phyloP scores from a whole-genome alignment of 2,888 invertebrate genomes.

The Flabesymbios commensalis region DNA sequence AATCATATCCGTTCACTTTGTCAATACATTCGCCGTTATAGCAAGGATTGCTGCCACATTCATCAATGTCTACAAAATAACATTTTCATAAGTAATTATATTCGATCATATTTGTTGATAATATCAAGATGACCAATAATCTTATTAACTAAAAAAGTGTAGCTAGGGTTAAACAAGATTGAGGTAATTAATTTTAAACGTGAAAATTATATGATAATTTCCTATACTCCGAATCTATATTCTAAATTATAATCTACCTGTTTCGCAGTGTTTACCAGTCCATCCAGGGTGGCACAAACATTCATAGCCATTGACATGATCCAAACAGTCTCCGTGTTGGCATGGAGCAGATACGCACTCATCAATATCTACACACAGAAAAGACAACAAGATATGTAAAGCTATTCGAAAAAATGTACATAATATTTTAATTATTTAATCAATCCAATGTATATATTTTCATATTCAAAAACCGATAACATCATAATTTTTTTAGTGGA shows the following conservation, averaged over 20 bases:
- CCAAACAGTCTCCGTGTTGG: slow-evolving; percentile 5
- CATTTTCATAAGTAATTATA: not conserved
- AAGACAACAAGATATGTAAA: too few relatives aligned
- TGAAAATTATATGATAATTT: not conserved
- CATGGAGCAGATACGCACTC: slow-evolving; percentile 9
- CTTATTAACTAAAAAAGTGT: not conserved
- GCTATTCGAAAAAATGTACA: too few relatives aligned
- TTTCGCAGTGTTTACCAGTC: slow-evolving; percentile 17
- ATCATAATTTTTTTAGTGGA: too few relatives aligned
- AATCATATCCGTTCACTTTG: slow-evolving; percentile 9
- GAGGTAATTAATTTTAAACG: not conserved
- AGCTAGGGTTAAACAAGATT: slow-evolving; percentile 4
- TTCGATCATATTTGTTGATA: too few relatives aligned
- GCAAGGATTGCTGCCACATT: slow-evolving; percentile 23
- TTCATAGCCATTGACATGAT: slow-evolving; percentile 1
- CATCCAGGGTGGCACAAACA: slow-evolving; percentile 16
- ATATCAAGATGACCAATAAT: too few relatives aligned
- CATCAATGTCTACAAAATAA: slow-evolving; percentile 13
- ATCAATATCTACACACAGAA: slow-evolving; percentile 6
- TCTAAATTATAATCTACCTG: slow-evolving; percentile 1
- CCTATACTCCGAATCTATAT: not conserved
- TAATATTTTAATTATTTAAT: too few relatives aligned
- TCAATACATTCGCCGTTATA: slow-evolving; percentile 21
- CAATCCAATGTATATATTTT: too few relatives aligned
- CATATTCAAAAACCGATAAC: too few relatives aligned